Percentiles rank a stretch among this genome's conserved stretches.
These are phyloP conservation scores for Pachyramphus minor DNA, from an alignment of 2,113 vertebrate genomes.

Conservation along the genomic window DNA sequence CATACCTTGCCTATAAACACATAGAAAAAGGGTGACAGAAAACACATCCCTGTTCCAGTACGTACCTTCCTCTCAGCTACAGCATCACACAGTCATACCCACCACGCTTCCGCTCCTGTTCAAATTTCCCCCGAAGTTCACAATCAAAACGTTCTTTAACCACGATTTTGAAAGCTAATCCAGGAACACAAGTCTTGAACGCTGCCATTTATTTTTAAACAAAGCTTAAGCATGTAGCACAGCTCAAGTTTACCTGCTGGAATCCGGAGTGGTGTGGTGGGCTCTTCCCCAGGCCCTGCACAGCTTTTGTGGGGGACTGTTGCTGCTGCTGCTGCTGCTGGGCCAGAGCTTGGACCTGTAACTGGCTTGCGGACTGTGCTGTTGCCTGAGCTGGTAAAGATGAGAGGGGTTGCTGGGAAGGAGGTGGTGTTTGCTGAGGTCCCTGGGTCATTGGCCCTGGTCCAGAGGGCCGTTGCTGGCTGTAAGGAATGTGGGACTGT, in stretches of 20 bases:
- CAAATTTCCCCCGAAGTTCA: background rate
- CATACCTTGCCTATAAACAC: background rate
- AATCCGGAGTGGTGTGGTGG: slow-evolving; percentile 89
- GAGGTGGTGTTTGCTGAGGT: slow-evolving; percentile 80
- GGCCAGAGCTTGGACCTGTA: slow-evolving; percentile 85
- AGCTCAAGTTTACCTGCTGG: slow-evolving; percentile 83
- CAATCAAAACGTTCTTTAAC: background rate
- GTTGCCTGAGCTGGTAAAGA: slow-evolving; percentile 81
- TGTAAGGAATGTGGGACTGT: slow-evolving; percentile 98
- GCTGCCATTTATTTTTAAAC: background rate
- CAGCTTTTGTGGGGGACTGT: slow-evolving; percentile 86
- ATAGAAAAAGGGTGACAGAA: background rate
- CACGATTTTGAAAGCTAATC: background rate
- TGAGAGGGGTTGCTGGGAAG: slow-evolving; percentile 80
- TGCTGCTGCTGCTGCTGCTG: slow-evolving; percentile 75
- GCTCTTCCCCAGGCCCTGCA: slow-evolving; percentile 88
- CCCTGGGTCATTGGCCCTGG: slow-evolving; percentile 86
- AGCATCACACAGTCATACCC: background rate
- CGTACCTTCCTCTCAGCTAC: background rate
- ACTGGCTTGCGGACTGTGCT: slow-evolving; percentile 83
- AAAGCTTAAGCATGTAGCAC: background rate
- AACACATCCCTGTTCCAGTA: background rate
- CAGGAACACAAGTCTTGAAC: background rate
- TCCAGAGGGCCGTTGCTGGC: slow-evolving; percentile 95
- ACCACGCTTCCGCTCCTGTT: background rate